Evolutionary conservation across 2,888 invertebrate species (phyloP).

Genomic region (Drosophila crucigera): DNA sequence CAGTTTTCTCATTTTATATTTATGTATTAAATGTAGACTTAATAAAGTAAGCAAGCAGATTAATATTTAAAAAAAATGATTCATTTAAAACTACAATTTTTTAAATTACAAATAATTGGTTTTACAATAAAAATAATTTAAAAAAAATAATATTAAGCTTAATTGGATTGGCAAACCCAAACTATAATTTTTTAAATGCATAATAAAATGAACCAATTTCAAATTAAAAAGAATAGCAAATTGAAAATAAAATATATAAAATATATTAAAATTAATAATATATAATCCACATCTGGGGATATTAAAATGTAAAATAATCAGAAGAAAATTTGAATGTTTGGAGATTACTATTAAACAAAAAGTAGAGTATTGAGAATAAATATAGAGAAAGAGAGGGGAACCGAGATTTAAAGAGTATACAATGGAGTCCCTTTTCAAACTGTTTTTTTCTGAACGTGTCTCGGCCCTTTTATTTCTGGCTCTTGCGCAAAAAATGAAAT

Average conservation of each 20-base stretch:
- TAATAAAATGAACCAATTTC: not conserved
- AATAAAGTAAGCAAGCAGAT: not conserved
- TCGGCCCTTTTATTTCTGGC: constrained; percentile 19
- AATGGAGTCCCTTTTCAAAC: not conserved
- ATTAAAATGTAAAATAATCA: not conserved
- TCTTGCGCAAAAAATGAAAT: constrained; percentile 46
- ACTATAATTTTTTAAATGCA: not conserved
- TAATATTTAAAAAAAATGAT: not conserved
- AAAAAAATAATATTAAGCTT: not conserved
- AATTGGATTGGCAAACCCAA: not conserved
- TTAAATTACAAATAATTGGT: not conserved
- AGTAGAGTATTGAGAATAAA: not conserved
- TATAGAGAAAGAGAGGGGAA: not conserved
- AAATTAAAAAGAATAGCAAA: not conserved
- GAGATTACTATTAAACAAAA: not conserved
- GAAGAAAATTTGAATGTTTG: not conserved
- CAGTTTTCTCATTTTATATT: not conserved
- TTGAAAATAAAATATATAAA: not conserved
- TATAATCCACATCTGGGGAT: not conserved
- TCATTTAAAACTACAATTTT: not conserved
- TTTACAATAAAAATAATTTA: not conserved
- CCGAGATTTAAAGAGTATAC: constrained; percentile 3
- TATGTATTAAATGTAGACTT: not conserved
- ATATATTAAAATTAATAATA: not conserved
- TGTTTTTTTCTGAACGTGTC: not conserved